Conservation (phyloP, 2,888 invertebrate genomes). For the Cheilosia grossa region DNA sequence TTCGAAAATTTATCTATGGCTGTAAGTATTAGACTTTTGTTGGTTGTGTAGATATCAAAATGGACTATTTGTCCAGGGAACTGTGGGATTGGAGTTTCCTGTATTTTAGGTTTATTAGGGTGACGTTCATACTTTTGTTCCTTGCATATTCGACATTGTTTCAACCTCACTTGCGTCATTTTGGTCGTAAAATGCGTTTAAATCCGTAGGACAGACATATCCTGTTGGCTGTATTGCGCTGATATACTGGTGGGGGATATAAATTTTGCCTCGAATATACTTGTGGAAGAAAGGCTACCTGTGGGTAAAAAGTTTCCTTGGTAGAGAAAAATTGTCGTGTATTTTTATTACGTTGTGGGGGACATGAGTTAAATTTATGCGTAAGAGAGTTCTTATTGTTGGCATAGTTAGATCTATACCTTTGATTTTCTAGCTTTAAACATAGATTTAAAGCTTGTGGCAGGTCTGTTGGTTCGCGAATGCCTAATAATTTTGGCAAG, state of each 20-base stretch:
- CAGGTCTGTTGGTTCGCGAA: neutral
- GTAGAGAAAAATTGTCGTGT: neutral
- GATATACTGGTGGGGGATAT: neutral
- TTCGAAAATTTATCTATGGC: slow-evolving; percentile 39
- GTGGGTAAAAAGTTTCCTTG: slow-evolving; percentile 14
- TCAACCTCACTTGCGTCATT: slow-evolving; percentile 15
- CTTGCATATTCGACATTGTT: slow-evolving; percentile 27
- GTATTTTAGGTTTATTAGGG: slow-evolving; percentile 28
- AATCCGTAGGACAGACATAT: slow-evolving; percentile 25
- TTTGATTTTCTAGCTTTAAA: neutral
- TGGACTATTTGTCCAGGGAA: slow-evolving; percentile 37
- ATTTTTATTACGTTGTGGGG: neutral
- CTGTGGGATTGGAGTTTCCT: slow-evolving; percentile 35
- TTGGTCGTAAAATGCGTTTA: slow-evolving; percentile 16
- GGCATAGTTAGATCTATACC: neutral
- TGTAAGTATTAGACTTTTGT: slow-evolving; percentile 4
- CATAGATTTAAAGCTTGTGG: neutral
- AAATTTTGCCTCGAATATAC: neutral
- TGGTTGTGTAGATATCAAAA: slow-evolving; percentile 27
- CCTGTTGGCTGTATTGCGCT: slow-evolving; percentile 1
- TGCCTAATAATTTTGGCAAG: neutral
- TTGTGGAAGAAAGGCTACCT: slow-evolving; percentile 19
- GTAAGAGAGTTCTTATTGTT: neutral
- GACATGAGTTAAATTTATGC: neutral
- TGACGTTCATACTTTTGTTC: slow-evolving; percentile 45